Evolutionary conservation across 2,113 vertebrate genomes (phyloP).

Genomic region (Nansenia antarctica): DNA sequence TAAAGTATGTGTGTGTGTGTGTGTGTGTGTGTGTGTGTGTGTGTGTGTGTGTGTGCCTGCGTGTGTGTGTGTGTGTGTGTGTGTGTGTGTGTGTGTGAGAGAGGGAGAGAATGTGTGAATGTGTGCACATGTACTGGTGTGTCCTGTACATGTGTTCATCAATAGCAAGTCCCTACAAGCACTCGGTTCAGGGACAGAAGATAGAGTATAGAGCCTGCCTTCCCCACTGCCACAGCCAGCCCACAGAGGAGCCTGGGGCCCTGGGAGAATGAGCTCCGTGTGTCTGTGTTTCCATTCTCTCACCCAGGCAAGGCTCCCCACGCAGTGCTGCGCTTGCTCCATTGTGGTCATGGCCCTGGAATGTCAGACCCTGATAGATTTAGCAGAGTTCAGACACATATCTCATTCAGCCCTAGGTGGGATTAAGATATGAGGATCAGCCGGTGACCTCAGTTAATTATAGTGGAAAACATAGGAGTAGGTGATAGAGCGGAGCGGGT

Average conservation of each 20-base stretch:
- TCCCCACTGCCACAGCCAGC: not conserved
- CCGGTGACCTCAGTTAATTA: not conserved
- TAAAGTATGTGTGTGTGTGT: slow-evolving; percentile 22
- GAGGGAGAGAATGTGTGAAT: not conserved
- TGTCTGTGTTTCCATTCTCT: slow-evolving; percentile 49
- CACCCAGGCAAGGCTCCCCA: too few species aligned
- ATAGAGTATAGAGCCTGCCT: not conserved
- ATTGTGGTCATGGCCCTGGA: slow-evolving; percentile 46
- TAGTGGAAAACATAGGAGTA: too few species aligned
- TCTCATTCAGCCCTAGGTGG: not conserved
- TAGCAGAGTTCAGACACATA: slow-evolving; percentile 9
- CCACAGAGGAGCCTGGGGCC: not conserved
- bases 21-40: slow-evolving; percentile 3
- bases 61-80: not conserved
- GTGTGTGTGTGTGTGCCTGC: slow-evolving; percentile 8
- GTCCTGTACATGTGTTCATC: too few species aligned
- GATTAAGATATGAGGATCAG: not conserved
- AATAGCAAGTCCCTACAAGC: not conserved
- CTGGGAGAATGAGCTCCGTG: not conserved
- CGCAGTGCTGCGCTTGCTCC: slow-evolving; percentile 18
- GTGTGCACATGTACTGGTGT: too few species aligned
- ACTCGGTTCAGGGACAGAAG: not conserved
- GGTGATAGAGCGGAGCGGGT: too few species aligned
- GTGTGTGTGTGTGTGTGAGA: slow-evolving; percentile 14
- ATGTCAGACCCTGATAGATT: slow-evolving; percentile 32